Evolutionary conservation across 2,113 vertebrate species (phyloP).

Genomic region (Pedetes capensis): DNA sequence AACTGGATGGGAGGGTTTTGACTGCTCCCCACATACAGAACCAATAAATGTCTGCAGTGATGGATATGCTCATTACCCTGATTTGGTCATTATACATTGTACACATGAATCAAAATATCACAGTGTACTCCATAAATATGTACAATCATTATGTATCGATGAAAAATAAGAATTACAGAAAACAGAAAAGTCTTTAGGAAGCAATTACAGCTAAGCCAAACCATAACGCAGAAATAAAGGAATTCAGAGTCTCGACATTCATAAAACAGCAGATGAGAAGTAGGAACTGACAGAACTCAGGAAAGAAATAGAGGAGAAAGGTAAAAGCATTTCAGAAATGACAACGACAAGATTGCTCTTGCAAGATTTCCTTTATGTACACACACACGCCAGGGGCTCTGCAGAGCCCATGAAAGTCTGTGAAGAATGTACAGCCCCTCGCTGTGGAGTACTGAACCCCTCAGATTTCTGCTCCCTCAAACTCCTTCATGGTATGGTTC

Average conservation of each 20-base stretch:
- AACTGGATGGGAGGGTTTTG: not conserved
- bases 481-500: not conserved
- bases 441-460: fast-evolving
- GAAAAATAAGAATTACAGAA: not conserved
- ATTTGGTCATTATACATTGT: not conserved
- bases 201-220: not conserved
- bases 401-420: not conserved
- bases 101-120: not conserved
- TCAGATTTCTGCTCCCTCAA: not conserved
- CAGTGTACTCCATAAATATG: not conserved
- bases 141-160: not conserved
- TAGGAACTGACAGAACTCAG: not conserved
- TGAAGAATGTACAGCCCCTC: not conserved
- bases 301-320: not conserved
- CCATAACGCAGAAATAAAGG: not conserved
- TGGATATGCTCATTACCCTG: too few relatives aligned
- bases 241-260: not conserved
- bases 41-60: not conserved
- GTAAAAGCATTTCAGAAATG: not conserved
- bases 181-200: not conserved
- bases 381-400: not conserved
- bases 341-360: not conserved
- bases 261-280: not conserved
- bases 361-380: not conserved
- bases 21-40: not conserved